Base-by-base conservation (phyloP, 2,113 vertebrate genomes). In the Datnioides undecimradiatus region DNA sequence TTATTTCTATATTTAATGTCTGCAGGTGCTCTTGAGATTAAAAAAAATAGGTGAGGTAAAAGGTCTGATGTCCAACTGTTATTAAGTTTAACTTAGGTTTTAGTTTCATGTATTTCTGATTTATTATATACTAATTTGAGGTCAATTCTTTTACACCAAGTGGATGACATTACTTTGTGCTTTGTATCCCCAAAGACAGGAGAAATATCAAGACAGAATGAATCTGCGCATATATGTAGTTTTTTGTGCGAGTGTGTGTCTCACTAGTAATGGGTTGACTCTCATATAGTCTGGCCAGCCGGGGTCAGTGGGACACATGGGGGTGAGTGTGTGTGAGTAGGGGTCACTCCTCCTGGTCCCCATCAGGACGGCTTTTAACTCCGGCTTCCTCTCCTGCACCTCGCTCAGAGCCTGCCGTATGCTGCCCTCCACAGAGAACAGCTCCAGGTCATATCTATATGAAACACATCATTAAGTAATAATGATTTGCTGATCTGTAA, bases 201-300 rank as follows among this genome's bases (percentile, higher is more conserved):
- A 54, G 10, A 65, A 54, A 31, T 1, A 36, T 11, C 11, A 8
- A 58, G 43, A 49, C 19, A 45, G 9, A 10, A 48, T 23, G 17
- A 48, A 13, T 29, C 5, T 9, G 38, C 12, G 4, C 25, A 12
- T 21, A 7, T 23, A 31, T 12, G 19, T 54, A 0, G 10, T 8
- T 14, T 33, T n/a, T n/a, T n/a, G n/a, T n/a, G n/a, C n/a, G 13
- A 6, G 12, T n/a, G 29, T 29, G 25, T 21, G 21, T 25, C 91
- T 19, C 87, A 99, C 98, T 92, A 99, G 94, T 78, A 99, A 83
- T 0, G 97, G 97, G 92, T 96, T 99, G 80, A 99, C 92, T 19
- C 98, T 94, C 96, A 98, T 97, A 91, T 97, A 98, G 0, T 80
- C 59, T 0, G 98, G 98, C 98, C 98, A 99, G 87, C 89, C 94